phyloP scores from a whole-genome alignment of 2,113 vertebrate species.

The Clarias batrachus region DNA sequence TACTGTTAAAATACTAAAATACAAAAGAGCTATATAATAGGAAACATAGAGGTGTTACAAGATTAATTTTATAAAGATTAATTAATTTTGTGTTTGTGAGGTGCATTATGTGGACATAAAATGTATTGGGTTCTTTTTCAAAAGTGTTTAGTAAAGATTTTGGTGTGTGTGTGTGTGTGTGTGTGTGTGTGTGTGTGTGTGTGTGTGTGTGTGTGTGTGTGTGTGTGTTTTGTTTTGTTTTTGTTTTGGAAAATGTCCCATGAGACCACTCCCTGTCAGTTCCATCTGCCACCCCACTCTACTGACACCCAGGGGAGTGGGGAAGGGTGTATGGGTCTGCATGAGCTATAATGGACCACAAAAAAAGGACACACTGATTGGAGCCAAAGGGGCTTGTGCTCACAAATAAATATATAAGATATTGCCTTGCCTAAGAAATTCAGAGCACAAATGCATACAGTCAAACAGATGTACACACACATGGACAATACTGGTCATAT shows the following conservation, averaged over 20 bases:
- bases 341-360: conserved; percentile 70
- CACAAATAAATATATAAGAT: conserved; percentile 67
- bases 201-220: background rate
- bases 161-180: conserved; percentile 12
- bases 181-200: conserved; percentile 31
- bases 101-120: background rate
- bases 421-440: conserved; percentile 65
- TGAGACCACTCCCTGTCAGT: conserved; percentile 75
- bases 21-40: background rate
- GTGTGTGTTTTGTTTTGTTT: conserved; percentile 29
- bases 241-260: conserved; percentile 62
- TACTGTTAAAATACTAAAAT: background rate
- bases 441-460: conserved; percentile 58
- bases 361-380: conserved; percentile 65
- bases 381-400: conserved; percentile 63
- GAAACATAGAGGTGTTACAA: background rate
- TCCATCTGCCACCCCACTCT: conserved; percentile 80
- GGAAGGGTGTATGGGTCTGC: conserved; percentile 55
- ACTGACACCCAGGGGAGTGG: conserved; percentile 75
- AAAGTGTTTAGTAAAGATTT: background rate
- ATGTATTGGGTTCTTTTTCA: background rate
- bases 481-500: conserved; percentile 40
- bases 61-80: background rate
- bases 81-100: background rate
- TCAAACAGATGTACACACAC: conserved; percentile 51